Evolutionary conservation across 2,113 vertebrate species (phyloP), one percentile per base, ranked within the genome.

Genomic region (Brachyistius frenatus): DNA sequence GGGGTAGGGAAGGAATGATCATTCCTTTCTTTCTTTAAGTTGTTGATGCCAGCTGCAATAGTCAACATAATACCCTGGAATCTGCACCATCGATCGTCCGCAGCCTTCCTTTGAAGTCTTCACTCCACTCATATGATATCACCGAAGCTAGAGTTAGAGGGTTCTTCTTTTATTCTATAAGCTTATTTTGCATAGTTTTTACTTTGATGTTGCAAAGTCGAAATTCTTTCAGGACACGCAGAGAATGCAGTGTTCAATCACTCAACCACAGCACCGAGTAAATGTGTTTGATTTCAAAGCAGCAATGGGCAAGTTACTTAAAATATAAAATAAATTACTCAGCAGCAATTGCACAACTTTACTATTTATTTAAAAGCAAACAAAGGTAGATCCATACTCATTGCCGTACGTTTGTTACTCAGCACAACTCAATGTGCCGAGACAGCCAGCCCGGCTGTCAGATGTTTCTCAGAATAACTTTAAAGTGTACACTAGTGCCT

Each of bases 181-280:
- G 66, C 81, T 70, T 71, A 70, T 86, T 86, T 85, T 78, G 67
- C 73, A 81, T 73, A 73, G 66, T 83, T 86, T 76, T 39, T 58
- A 46, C 83, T 86, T 88, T 91, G 79, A 85, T 83, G 86, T 79
- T 76, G 66, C 50, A 85, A 49, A 73, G 66, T 74, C 47, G 73
- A 44, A 74, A 71, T 23, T 76, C 61, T 81, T 74, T 66, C 47
- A 75, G 78, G 66, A 86, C 75, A 66, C 66, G 73, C 3, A 7
- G 56, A 9, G 54, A 67, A 71, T 39, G 63, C 39, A 11, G 47
- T 47, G 2, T 32, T 69, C 70, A 70, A 31, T 78, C 73, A 56
- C 36, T 65, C 64, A 66, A 13, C 50, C 35, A 7, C 14, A 58
- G 35, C 6, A 7, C 73, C 66, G 35, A 54, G 52, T 16, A 30